A percentile compares a stretch with the other conserved stretches of the same genome.
Evolutionary conservation across 53 echinoderm and acorn worm genomes (phyloP).

Genomic region (Paracentrotus lividus): DNA sequence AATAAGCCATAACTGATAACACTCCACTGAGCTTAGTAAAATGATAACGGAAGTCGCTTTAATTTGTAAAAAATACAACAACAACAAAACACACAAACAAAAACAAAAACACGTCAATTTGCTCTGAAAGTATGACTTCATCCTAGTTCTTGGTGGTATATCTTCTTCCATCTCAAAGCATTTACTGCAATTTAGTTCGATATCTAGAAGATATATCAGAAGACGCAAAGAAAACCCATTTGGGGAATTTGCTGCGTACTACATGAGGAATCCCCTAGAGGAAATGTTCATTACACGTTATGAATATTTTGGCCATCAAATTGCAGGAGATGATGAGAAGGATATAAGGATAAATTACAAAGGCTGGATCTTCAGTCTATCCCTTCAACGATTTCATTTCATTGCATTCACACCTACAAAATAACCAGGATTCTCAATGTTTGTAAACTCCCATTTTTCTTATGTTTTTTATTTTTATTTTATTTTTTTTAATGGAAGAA

Average conservation of each 20-base stretch:
- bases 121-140: background rate
- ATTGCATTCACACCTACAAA: background rate
- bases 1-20: conserved; percentile 24
- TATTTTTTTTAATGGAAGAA: too few species aligned
- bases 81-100: too few species aligned
- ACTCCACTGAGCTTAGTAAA: conserved; percentile 38
- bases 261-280: conserved; percentile 19
- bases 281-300: conserved; percentile 57
- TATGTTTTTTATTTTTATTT: background rate
- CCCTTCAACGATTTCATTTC: conserved; percentile 12
- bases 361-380: background rate
- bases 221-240: background rate
- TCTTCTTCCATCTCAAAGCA: conserved; percentile 4
- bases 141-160: background rate
- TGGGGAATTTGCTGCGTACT: conserved; percentile 39
- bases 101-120: too few species aligned
- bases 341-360: conserved; percentile 39
- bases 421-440: background rate
- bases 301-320: conserved; percentile 69
- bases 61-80: conserved; percentile 17
- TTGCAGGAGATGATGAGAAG: conserved; percentile 41
- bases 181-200: conserved; percentile 51
- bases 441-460: background rate
- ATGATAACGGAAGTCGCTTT: conserved; percentile 4
- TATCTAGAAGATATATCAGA: conserved; percentile 14